Evolutionary conservation across 1,140 invertebrate genomes (phyloP).

Genomic region (Odontomachus brunneus): DNA sequence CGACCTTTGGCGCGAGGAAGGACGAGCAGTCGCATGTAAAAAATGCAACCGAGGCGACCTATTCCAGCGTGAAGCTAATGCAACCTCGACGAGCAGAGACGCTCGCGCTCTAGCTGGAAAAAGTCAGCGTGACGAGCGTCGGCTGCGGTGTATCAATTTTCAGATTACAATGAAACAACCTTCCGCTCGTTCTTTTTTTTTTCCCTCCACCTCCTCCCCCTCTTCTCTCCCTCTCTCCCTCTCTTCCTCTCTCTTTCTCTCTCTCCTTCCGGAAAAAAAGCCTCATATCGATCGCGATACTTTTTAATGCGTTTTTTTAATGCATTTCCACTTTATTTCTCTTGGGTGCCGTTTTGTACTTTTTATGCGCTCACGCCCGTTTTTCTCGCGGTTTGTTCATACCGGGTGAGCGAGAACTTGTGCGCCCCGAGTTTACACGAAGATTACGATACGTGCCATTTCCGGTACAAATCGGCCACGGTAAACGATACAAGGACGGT

Average conservation of each 20-base stretch:
- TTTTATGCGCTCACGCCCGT: constrained; percentile 31
- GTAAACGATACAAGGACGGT: neutral
- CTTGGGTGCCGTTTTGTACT: constrained; percentile 37
- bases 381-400: constrained; percentile 16
- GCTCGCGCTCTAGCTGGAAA: constrained; percentile 55
- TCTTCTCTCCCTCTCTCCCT: no score
- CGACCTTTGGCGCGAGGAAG: constrained; percentile 61
- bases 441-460: constrained; percentile 1
- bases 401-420: constrained; percentile 17
- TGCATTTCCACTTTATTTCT: constrained; percentile 49
- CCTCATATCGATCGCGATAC: constrained; percentile 46
- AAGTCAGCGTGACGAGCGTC: constrained; percentile 54
- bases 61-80: constrained; percentile 61
- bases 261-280: constrained; percentile 44
- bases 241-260: neutral
- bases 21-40: constrained; percentile 59
- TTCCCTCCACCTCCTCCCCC: neutral
- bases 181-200: constrained; percentile 36
- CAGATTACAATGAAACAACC: constrained; percentile 61
- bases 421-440: neutral
- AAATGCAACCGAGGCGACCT: constrained; percentile 59
- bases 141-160: constrained; percentile 53
- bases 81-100: constrained; percentile 56
- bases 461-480: neutral
- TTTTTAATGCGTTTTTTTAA: constrained; percentile 55